Base-by-base conservation (phyloP, 2,113 vertebrate species). In the Agelaius phoeniceus region DNA sequence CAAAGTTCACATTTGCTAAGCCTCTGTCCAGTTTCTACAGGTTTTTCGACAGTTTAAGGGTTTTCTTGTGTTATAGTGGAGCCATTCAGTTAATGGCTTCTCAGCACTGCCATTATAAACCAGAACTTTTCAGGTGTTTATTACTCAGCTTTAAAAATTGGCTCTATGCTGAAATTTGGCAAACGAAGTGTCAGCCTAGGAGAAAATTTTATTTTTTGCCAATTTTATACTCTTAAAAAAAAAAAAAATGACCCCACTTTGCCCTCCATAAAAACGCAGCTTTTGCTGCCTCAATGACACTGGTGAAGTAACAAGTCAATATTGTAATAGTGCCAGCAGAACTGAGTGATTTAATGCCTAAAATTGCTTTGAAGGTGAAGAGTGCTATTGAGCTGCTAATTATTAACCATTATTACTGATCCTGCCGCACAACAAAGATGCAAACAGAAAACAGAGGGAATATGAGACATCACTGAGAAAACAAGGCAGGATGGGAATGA, bases 91-190 rank as follows among this genome's bases (percentile, higher is more conserved):
- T 96, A 96, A 96, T 83, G 92, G 95, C 93, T 97, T 96, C 96
- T 96, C 93, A 95, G 94, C 91, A 91, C 89, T 92, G 95, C 95
- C 95, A 96, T 96, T 95, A 96, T 91, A 97, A 97, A 96, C 89
- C 95, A 96, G 96, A 87, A 91, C 85, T 95, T 91, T 52, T 91
- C 93, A 96, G 96, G 96, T 96, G 96, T 97, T 97, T 96, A 96
- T 96, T 96, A 96, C 95, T 90, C 84, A 69, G 96, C 96, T 96
- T 95, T 97, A 94, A 97, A 96, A 96, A 96, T 54, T 96, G 94
- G 95, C 96, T 94, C 93, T 77, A 61, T 9, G 69, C 89, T 96
- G 81, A 96, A 97, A 96, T 97, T 96, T 95, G 95, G 95, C 96
- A 96, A 92, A 95, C 10, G 0, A 94, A 91, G 91, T 96, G 91